Base-by-base conservation (phyloP, 2,888 invertebrate species). In the Trisateles emortualis region DNA sequence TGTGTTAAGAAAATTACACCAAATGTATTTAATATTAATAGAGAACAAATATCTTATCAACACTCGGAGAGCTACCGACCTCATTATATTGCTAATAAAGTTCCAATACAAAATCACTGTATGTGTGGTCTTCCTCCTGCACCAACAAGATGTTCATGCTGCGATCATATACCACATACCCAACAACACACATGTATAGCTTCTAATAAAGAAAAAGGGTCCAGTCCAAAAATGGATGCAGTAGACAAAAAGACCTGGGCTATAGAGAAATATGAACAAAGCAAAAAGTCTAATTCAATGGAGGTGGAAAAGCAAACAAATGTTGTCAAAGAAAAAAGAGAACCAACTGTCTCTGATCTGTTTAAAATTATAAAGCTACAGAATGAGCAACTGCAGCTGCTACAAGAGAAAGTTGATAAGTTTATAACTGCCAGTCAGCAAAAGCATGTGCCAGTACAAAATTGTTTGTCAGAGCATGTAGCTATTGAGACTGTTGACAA, bases 301-400 rank as follows among this genome's bases (percentile, higher is more conserved):
- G 86, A 87, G 39, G 60, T 88, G 29, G 86, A 89, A 61, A 85
- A 80, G 63, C 83, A 85, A 63, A 74, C 70, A 6, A 84, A 79
- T 58, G 41, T 87, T 8, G 52, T 56, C 0, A 90, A 88, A 63
- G 90, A 92, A 40, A 90, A 87, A 68, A 76, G 87, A 50, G 94
- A 94, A 71, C 94, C 94, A 8, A 93, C 94, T 16, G 93, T 94
- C 16, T 87, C 90, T 49, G 95, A 95, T 74, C 82, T 96, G 45
- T 90, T 95, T 57, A 93, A 94, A 76, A 94, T 96, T 53, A 95
- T 96, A 36, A 94, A 95, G 74, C 88, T 94, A 49, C 95, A 95
- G 80, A 95, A 94, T 83, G 94, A 95, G 65, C 95, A 95, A 73
- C 83, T 96, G 19, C 92, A 95, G 70, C 71, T 93, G 47, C 79